phyloP scores from a whole-genome alignment of 2,797 vertebrate species.

The Pseudomugil gertrudae region DNA sequence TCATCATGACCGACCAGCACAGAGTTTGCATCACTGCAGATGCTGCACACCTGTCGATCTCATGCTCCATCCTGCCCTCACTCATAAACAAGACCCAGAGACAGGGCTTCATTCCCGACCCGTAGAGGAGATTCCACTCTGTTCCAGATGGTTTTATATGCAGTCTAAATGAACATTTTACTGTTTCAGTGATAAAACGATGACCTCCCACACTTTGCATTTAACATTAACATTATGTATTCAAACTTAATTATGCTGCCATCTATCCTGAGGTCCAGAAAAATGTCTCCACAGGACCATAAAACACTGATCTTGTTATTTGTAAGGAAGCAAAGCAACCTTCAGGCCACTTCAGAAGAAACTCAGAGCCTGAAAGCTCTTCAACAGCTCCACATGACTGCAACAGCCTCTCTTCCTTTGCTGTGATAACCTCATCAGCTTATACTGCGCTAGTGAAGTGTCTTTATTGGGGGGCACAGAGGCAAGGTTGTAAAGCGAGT shows the following conservation, averaged over 20 bases:
- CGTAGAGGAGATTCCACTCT: no score
- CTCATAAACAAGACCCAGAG: no score
- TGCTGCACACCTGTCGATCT: no score
- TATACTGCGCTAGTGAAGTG: background rate
- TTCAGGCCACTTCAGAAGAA: background rate
- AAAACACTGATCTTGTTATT: constrained; percentile 14
- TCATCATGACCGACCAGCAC: no score
- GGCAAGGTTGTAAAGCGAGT: background rate
- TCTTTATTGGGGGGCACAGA: background rate
- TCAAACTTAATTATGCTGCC: background rate
- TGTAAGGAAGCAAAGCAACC: background rate
- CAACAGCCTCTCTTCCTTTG: background rate
- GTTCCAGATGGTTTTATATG: no score
- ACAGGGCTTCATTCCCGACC: no score
- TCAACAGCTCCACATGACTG: background rate
- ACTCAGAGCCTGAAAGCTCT: background rate
- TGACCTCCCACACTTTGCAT: no score
- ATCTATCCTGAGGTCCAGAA: background rate
- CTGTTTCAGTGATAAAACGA: background rate
- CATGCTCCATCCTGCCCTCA: no score
- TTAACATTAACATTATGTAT: background rate
- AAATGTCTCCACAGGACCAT: background rate
- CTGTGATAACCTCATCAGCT: constrained; percentile 4
- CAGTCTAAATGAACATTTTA: no score
- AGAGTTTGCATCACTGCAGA: no score